Evolutionary conservation across 2,888 invertebrate species (phyloP).

Genomic region (Nephrotoma appendiculata): DNA sequence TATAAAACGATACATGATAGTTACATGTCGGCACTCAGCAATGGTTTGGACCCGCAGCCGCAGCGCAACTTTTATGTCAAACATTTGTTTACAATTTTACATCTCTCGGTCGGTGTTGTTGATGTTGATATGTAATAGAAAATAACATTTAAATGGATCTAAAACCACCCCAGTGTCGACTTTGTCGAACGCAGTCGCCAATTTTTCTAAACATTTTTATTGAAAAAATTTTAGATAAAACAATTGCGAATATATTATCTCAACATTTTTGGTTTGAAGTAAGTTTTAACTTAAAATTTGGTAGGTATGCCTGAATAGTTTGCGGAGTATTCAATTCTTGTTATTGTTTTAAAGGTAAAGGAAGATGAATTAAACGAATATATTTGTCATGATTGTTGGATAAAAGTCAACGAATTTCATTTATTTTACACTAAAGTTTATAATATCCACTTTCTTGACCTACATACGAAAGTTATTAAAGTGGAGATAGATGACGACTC

Average conservation of each 20-base stretch:
- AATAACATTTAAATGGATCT: no score
- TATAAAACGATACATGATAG: no score
- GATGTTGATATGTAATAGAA: no score
- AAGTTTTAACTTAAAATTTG: background rate
- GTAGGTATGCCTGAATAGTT: background rate
- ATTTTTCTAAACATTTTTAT: background rate
- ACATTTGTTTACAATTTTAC: no score
- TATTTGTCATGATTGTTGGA: background rate
- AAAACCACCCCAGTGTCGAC: background rate
- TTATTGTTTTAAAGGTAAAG: background rate
- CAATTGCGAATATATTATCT: constrained; percentile 6
- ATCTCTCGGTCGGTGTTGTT: no score
- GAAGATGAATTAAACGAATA: background rate
- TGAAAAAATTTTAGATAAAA: background rate
- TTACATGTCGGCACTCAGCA: no score
- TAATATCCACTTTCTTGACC: background rate
- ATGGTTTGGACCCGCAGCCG: no score
- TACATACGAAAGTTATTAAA: background rate
- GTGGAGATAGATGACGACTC: background rate
- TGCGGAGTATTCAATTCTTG: background rate
- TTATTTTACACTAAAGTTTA: background rate
- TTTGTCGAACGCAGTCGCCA: background rate
- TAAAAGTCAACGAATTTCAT: background rate
- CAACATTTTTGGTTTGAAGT: constrained; percentile 12
- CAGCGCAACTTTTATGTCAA: no score